These are phyloP conservation scores for Galemys pyrenaicus DNA, from an alignment of 2,113 vertebrate species.

Conservation along the genomic window DNA sequence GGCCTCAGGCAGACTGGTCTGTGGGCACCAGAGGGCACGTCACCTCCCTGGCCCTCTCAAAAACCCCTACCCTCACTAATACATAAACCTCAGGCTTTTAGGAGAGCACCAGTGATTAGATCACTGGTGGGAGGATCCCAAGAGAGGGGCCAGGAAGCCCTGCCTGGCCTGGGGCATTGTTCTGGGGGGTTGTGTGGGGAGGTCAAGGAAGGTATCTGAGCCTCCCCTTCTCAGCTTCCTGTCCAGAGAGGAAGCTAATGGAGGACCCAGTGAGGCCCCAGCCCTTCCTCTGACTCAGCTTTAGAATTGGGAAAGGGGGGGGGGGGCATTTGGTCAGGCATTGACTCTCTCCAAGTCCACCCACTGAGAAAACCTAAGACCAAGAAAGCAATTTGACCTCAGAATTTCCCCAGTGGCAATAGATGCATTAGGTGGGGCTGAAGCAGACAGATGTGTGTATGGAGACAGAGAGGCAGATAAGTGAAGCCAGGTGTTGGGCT, in stretches of 20 bases:
- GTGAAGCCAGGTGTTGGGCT: constrained; percentile 42
- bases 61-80: not conserved
- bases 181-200: constrained; percentile 73
- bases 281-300: constrained; percentile 83
- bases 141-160: constrained; percentile 75
- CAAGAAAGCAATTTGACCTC: not conserved
- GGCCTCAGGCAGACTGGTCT: constrained; percentile 22
- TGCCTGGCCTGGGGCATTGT: constrained; percentile 78
- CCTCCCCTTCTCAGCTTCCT: constrained; percentile 79
- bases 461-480: not conserved
- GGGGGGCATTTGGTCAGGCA: not conserved
- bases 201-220: constrained; percentile 77
- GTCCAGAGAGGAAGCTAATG: constrained; percentile 75
- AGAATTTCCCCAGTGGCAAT: not conserved
- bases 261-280: constrained; percentile 66
- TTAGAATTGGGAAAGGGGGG: constrained; percentile 15
- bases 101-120: constrained; percentile 44
- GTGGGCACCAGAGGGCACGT: constrained; percentile 46
- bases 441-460: not conserved
- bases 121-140: constrained; percentile 63
- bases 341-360: constrained; percentile 10
- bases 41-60: not conserved
- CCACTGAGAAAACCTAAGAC: not conserved
- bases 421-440: not conserved
- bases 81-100: constrained; percentile 50